Evolutionary conservation across 2,113 vertebrate genomes (phyloP).

Genomic region (Amblyornis subalaris): DNA sequence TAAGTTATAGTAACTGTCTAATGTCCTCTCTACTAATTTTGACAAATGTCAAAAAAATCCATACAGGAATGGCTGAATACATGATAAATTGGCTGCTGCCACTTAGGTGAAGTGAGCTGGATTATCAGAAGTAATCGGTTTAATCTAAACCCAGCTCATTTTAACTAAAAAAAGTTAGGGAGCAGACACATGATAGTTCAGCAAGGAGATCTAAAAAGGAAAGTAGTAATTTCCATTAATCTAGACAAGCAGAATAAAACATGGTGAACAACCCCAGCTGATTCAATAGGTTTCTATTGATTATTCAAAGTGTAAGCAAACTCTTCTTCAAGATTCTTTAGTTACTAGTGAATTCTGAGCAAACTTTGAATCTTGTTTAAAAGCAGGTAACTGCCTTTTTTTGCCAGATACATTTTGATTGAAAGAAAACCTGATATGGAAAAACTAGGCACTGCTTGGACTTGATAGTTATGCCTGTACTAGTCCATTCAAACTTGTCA

Average conservation of each 20-base stretch:
- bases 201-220: background rate
- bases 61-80: background rate
- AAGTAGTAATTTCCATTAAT: background rate
- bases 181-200: background rate
- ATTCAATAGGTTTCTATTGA: background rate
- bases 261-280: background rate
- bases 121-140: conserved; percentile 1
- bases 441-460: background rate
- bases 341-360: background rate
- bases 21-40: background rate
- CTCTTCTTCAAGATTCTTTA: background rate
- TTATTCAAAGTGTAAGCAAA: background rate
- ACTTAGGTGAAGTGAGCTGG: background rate
- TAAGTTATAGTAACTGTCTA: background rate
- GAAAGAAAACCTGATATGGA: background rate
- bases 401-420: background rate
- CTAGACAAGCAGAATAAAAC: background rate
- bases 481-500: background rate
- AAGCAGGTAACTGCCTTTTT: background rate
- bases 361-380: background rate
- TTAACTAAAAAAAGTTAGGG: conserved; percentile 4
- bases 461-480: background rate
- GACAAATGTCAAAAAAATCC: background rate
- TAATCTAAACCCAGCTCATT: conserved; percentile 19
- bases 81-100: background rate